Evolutionary conservation across 2,113 vertebrate species (phyloP).

Genomic region (Hypanus sabinus): DNA sequence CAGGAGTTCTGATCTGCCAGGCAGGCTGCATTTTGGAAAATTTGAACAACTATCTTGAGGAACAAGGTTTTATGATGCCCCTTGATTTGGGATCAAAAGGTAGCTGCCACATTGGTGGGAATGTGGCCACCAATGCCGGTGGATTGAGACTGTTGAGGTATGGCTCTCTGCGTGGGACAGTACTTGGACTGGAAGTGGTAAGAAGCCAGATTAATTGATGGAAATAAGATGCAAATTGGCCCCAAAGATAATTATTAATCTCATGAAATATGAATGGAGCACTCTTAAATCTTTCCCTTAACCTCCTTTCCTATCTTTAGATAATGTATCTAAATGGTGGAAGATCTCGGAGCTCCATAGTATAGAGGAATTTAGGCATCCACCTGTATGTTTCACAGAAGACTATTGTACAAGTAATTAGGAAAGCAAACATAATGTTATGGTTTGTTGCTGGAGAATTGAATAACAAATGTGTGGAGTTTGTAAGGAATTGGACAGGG

Average conservation of each 20-base stretch:
- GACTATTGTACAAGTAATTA: too few relatives aligned
- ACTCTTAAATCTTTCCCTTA: background rate
- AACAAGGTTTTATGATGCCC: constrained; percentile 75
- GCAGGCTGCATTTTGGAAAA: constrained; percentile 83
- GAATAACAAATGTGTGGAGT: too few relatives aligned
- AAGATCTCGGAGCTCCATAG: too few relatives aligned
- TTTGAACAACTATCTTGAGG: constrained; percentile 69
- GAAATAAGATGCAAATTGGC: background rate
- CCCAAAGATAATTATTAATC: background rate
- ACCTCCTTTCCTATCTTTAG: background rate
- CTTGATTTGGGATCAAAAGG: constrained; percentile 92
- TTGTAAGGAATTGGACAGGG: too few relatives aligned
- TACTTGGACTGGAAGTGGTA: constrained; percentile 90
- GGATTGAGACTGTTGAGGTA: constrained; percentile 82
- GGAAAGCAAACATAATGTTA: too few relatives aligned
- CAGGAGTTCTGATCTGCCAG: constrained; percentile 85
- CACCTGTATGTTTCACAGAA: too few relatives aligned
- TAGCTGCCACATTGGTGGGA: constrained; percentile 92
- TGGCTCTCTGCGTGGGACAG: constrained; percentile 77
- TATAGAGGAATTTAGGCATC: too few relatives aligned
- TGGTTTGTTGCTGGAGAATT: too few relatives aligned
- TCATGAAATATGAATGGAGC: background rate
- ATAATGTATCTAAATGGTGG: too few relatives aligned
- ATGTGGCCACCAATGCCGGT: constrained; percentile 86
- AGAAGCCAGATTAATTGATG: constrained; percentile 43